Percentiles rank a stretch among this genome's conserved stretches.
Conservation (phyloP, 92 coral and sea anemone genomes). For the Porites evermanni region DNA sequence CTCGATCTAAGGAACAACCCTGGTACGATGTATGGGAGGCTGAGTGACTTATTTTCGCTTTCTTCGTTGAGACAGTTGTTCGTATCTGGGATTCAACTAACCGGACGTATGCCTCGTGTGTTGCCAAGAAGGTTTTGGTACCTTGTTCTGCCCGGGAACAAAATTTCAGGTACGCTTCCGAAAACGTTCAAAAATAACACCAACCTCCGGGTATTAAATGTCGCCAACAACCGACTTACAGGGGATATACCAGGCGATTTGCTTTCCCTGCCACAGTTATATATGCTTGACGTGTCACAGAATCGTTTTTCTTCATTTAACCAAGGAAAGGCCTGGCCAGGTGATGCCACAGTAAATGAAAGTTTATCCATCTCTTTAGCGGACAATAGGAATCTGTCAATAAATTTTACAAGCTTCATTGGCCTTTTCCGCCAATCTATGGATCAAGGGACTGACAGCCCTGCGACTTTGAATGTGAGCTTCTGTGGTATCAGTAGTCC, state of each 20-base stretch:
- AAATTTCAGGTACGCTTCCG: slow-evolving; percentile 48
- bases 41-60: slow-evolving; percentile 44
- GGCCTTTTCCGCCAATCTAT: not conserved
- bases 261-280: not conserved
- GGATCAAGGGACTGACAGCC: not conserved
- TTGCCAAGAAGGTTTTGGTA: slow-evolving; percentile 3
- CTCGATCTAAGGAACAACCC: slow-evolving; percentile 60
- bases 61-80: slow-evolving; percentile 26
- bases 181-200: slow-evolving; percentile 18
- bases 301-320: slow-evolving; percentile 40
- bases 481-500: slow-evolving; percentile 51
- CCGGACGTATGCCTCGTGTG: slow-evolving; percentile 52
- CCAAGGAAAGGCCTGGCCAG: slow-evolving; percentile 36
- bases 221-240: slow-evolving; percentile 48
- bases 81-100: slow-evolving; percentile 55
- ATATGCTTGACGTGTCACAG: slow-evolving; percentile 41
- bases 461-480: slow-evolving; percentile 61
- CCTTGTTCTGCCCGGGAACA: slow-evolving; percentile 55
- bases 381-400: slow-evolving; percentile 51
- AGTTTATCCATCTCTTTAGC: slow-evolving; percentile 29
- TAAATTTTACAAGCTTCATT: slow-evolving; percentile 39
- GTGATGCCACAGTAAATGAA: not conserved
- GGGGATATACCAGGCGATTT: slow-evolving; percentile 61
- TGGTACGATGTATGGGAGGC: slow-evolving; percentile 15
- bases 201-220: slow-evolving; percentile 22